Base-by-base conservation (phyloP, 2,797 vertebrate species). In the Argentina silus region DNA sequence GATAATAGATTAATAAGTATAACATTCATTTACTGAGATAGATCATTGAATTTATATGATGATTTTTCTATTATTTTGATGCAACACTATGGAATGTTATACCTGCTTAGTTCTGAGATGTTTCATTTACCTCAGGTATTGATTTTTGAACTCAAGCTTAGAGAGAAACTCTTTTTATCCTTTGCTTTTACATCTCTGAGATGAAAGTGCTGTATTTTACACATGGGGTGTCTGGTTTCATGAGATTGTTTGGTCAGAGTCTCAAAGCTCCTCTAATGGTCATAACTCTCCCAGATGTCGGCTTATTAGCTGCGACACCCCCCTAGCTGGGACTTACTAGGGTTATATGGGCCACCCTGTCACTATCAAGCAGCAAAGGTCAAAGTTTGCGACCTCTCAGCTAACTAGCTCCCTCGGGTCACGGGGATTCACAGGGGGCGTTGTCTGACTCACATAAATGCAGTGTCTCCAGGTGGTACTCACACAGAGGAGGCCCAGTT, bases 231-330 rank as follows among this genome's bases (percentile, higher is more conserved):
- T 90, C 85, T 78, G 78, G 83, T 90, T 91, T 88, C 87, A 90
- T 86, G 77, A 76, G 76, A 83, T 81, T 82, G 73, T 88, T 90
- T 88, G 84, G 89, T 88, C 84, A 86, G 56, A 75, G 84, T 87
- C 90, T 88, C 84, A 81, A 69, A 86, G 79, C 74, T 72, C 65
- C 70, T 60, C 86, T 88, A 86, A 89, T 84, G 89, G 83, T 81
- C 89, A 85, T 91, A 92, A 91, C 86, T 90, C 89, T 90, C 89
- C 90, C 88, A 93, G 90, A 93, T 93, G 91, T 93, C 81, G 57
- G 74, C 81, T 90, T 93, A 90, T 93, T 91, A 91, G 86, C 83
- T 78, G 64, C 85, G 90, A 91, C 90, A 88, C 82, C 80, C 76
- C 71, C 27, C 74, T 79, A 60, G 67, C 86, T 71, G 72, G 59